Percentiles rank a stretch among this genome's conserved stretches.
Evolutionary conservation across 2,888 invertebrate species (phyloP).

Genomic region (Drosophila monieri): DNA sequence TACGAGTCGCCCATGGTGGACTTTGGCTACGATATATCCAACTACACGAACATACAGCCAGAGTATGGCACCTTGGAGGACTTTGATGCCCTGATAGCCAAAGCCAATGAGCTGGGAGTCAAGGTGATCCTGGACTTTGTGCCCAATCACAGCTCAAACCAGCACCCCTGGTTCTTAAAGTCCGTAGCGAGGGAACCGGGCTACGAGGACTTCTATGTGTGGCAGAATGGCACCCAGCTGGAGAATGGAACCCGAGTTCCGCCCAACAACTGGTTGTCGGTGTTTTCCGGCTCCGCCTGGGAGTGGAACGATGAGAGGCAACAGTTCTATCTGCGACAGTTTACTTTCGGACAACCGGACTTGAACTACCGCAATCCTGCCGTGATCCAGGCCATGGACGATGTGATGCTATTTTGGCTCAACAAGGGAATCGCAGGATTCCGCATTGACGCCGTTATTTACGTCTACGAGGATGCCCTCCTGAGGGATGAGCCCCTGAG

Average conservation of each 20-base stretch:
- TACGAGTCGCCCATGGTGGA: constrained; percentile 88
- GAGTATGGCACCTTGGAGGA: constrained; percentile 89
- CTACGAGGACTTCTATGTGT: constrained; percentile 89
- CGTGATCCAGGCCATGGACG: constrained; percentile 88
- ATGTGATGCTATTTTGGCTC: constrained; percentile 90
- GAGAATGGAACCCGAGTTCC: constrained; percentile 84
- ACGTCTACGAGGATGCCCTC: constrained; percentile 86
- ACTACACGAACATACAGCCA: constrained; percentile 88
- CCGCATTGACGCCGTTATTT: constrained; percentile 90
- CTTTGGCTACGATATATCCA: constrained; percentile 91
- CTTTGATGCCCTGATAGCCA: constrained; percentile 87
- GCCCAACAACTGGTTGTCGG: constrained; percentile 89
- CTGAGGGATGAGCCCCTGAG: constrained; percentile 86
- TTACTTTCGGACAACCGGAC: constrained; percentile 90
- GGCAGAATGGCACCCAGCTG: constrained; percentile 85
- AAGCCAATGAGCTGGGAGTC: constrained; percentile 85
- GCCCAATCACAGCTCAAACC: constrained; percentile 89
- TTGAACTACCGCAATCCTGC: constrained; percentile 90
- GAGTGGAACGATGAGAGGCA: constrained; percentile 87
- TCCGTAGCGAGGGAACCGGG: constrained; percentile 86
- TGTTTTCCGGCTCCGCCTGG: constrained; percentile 90
- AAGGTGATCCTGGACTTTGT: constrained; percentile 88
- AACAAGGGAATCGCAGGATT: constrained; percentile 94
- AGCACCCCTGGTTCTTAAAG: constrained; percentile 91
- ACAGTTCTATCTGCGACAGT: constrained; percentile 93